Evolutionary conservation across 2,113 vertebrate species (phyloP), one percentile per base, ranked within the genome.

Genomic region (Melanostigma gelatinosum): DNA sequence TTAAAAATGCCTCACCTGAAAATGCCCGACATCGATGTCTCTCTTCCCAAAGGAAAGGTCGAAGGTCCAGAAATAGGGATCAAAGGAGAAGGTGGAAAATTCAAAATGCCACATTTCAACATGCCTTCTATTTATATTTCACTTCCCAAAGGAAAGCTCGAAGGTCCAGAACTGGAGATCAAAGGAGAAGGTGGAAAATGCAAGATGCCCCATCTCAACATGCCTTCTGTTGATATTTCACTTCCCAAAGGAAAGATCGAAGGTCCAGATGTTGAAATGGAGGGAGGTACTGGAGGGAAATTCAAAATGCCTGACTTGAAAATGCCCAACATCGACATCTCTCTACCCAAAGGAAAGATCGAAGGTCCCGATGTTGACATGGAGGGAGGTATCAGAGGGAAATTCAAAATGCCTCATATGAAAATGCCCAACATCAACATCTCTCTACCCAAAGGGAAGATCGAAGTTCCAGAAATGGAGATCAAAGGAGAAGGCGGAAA

Each of bases 281-380:
- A 88, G 9, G 22, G 52, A 13, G 62, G 29, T 36, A 87, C 81
- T 0, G 66, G 87, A 72, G 76, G 85, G 0, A 64, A 86, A 18
- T 94, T 95, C 63, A 93, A 85, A 65, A 84, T 89, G 83, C 92
- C 93, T 67, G n/a, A 85, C 10, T n/a, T 88, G 9, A 65, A 46
- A 20, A 93, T 95, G 89, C 95, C 94, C 0, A 77, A 42, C 50
- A 68, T 95, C 42, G 93, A 93, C 34, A 85, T 96, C 24, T 24
- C 24, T 24, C 24, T 24, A 1, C 24, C 24, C 24, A 24, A 24
- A 24, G 24, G 24, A 24, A 88, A 80, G 13, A 5, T 52, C 8
- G 60, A 82, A 64, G 44, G 65, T n/a, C 71, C 64, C 2, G 18
- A 20, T 5, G 4, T 6, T 44, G 48, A 87, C 27, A 8, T 65